Evolutionary conservation across 2,113 vertebrate species (phyloP), one percentile per base, ranked within the genome.

Genomic region (Bungarus multicinctus): DNA sequence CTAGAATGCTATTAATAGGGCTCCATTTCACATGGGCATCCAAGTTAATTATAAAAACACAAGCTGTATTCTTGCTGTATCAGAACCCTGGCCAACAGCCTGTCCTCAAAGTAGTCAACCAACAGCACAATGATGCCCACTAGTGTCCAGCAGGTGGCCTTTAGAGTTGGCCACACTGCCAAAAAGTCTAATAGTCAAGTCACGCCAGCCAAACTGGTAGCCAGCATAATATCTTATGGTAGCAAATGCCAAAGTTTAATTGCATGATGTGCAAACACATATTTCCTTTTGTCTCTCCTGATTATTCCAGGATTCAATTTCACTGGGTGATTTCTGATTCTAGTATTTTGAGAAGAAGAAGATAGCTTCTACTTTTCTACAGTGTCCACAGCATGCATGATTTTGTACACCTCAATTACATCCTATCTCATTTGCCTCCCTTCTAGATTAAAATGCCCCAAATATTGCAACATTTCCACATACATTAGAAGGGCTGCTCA

Each of bases 1-100:
- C 10, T 18, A 91, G 23, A 94, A 64, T 89, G 90, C n/a, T 64
- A 50, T 86, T 92, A 87, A 43, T 47, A 88, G 74, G 74, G 34
- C 7, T 81, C 74, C 9, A 6, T 22, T 81, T 43, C 74, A 43
- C 34, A 43, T 7, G 34, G 74, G 2, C 14, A 54, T 30, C 27
- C 50, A 30, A 53, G 7, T 88, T 50, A 88, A 53, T 88, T 52
- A 81, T n/a, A 34, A 53, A 27, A 81, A 81, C 18, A 22, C 22
- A 81, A 39, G 34, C 34, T 5, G 3, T 43, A 43, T 18, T 43
- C 74, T 43, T 43, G 34, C 2, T 81, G 74, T 18, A 81, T 34
- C 7, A 22, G 18, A 39, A 39, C 69, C 6, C 34, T 81, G 34
- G 69, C 34, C 69, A 81, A 39, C 2, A 81, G 69, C 34, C 7